Conservation (phyloP, 2,888 invertebrate genomes). For the Volucella zonaria region DNA sequence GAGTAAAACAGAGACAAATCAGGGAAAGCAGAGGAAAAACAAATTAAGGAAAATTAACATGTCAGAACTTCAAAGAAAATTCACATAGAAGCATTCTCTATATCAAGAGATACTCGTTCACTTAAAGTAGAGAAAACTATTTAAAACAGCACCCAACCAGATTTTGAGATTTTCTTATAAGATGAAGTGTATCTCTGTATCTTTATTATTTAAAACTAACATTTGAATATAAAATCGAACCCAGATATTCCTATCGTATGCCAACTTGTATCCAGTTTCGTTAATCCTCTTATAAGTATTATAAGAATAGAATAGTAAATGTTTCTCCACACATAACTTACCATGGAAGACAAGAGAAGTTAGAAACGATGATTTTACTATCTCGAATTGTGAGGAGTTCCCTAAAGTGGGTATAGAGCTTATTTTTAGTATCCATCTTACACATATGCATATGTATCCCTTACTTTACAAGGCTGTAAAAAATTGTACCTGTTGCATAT, state of each 20-base stretch:
- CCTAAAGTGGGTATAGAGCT: too few relatives aligned
- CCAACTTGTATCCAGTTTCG: constrained; percentile 20
- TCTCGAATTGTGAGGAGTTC: too few relatives aligned
- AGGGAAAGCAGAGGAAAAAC: background rate
- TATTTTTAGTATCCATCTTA: too few relatives aligned
- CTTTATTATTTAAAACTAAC: constrained; percentile 4
- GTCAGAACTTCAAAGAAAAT: constrained; percentile 20
- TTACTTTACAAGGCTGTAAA: constrained; percentile 16
- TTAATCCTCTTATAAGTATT: constrained; percentile 43
- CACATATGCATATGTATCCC: background rate
- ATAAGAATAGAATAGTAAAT: constrained; percentile 14
- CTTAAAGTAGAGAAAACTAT: constrained; percentile 21
- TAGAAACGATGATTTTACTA: background rate
- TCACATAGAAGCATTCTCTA: background rate
- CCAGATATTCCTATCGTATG: background rate
- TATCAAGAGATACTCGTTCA: constrained; percentile 5
- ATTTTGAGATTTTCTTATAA: background rate
- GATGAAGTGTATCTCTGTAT: background rate
- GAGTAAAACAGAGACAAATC: background rate
- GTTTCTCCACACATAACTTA: background rate
- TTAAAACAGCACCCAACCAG: background rate
- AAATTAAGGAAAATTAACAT: constrained; percentile 10
- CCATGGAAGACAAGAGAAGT: constrained; percentile 16
- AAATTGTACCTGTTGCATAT: constrained; percentile 55
- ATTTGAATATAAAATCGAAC: constrained; percentile 10